Evolutionary conservation across 2,888 invertebrate genomes (phyloP).

Genomic region (Synergus itoensis): DNA sequence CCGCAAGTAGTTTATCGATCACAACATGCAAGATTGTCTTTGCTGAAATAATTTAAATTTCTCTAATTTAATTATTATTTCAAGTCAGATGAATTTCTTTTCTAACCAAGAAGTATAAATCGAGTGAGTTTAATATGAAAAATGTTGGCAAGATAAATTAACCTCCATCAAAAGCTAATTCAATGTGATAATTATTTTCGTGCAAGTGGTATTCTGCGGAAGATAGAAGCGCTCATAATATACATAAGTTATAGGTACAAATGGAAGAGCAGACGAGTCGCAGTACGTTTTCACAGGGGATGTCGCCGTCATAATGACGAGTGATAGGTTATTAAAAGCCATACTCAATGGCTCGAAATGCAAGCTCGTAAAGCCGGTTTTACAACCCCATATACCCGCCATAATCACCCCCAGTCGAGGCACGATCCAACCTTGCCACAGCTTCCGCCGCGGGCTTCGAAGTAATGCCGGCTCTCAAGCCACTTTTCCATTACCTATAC

Average conservation of each 20-base stretch:
- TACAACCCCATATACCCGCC: slow-evolving; percentile 66
- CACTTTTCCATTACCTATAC: slow-evolving; percentile 41
- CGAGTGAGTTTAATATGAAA: background rate
- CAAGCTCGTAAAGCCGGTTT: slow-evolving; percentile 67
- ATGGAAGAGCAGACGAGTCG: slow-evolving; percentile 24
- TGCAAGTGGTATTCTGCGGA: background rate
- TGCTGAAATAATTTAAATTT: background rate
- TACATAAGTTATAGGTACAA: slow-evolving; percentile 20
- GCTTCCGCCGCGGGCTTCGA: slow-evolving; percentile 25
- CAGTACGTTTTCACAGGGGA: slow-evolving; percentile 46
- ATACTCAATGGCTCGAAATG: slow-evolving; percentile 65
- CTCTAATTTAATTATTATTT: background rate
- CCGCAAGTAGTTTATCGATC: slow-evolving; percentile 27
- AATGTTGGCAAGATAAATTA: background rate
- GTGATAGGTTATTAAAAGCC: slow-evolving; percentile 67
- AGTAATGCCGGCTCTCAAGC: slow-evolving; percentile 39
- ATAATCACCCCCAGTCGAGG: slow-evolving; percentile 61
- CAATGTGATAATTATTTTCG: background rate
- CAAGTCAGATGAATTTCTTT: too few species aligned
- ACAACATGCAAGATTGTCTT: slow-evolving; percentile 17
- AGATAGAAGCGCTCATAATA: background rate
- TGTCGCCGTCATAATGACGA: slow-evolving; percentile 48
- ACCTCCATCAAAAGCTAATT: background rate
- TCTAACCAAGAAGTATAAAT: too few species aligned
- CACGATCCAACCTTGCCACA: slow-evolving; percentile 35